Evolutionary conservation across 2,113 vertebrate species (phyloP).

Genomic region (Delphinapterus leucas): DNA sequence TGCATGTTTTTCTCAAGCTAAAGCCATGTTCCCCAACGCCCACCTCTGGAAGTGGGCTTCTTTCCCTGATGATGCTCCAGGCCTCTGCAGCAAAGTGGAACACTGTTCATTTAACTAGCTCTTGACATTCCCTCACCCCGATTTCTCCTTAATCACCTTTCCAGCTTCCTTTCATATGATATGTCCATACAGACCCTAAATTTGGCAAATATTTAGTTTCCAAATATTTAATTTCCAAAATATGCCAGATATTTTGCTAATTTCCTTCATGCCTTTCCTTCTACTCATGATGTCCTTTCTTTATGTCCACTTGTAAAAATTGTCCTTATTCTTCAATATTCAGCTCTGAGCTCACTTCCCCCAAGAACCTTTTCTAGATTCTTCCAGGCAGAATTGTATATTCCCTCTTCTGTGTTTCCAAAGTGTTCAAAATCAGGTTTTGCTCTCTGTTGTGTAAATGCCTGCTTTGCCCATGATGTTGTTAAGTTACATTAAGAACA

Average conservation of each 20-base stretch:
- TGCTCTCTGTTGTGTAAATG: not conserved
- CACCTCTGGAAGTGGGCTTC: not conserved
- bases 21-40: not conserved
- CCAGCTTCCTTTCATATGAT: not conserved
- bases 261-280: not conserved
- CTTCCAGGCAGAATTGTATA: not conserved
- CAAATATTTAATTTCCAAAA: not conserved
- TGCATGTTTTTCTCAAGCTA: not conserved
- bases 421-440: not conserved
- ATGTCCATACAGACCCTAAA: not conserved
- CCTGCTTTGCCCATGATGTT: not conserved
- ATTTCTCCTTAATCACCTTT: not conserved
- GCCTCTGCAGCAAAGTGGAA: not conserved
- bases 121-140: fast-evolving
- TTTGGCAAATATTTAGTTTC: not conserved
- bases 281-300: not conserved
- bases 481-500: not conserved
- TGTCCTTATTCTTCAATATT: not conserved
- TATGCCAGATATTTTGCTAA: not conserved
- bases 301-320: not conserved
- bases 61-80: not conserved
- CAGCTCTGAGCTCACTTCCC: not conserved
- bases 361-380: not conserved
- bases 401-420: not conserved
- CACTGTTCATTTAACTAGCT: not conserved